phyloP scores from a whole-genome alignment of 2,888 invertebrate species.

The Panorpa germanica region DNA sequence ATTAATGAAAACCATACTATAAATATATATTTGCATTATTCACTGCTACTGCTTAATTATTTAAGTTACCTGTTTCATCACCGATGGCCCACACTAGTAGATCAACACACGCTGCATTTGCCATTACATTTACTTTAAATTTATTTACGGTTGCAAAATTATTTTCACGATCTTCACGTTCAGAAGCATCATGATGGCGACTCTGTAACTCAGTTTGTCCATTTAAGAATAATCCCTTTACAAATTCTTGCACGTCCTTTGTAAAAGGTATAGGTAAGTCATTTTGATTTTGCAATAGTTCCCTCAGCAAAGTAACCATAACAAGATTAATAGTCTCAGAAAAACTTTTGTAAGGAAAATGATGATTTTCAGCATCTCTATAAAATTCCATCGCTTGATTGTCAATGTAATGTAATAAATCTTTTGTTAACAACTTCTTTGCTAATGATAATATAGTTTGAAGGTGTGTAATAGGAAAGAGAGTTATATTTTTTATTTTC shows the following conservation, averaged over 20 bases:
- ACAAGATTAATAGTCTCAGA: constrained; percentile 89
- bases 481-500: constrained; percentile 41
- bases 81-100: constrained; percentile 94
- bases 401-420: constrained; percentile 62
- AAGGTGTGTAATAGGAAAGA: constrained; percentile 59
- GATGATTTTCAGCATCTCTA: constrained; percentile 47
- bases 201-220: constrained; percentile 88
- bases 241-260: constrained; percentile 83
- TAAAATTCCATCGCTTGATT: constrained; percentile 68
- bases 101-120: constrained; percentile 94
- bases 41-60: background rate
- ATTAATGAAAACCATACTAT: constrained; percentile 1
- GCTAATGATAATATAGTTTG: constrained; percentile 62
- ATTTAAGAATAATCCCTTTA: constrained; percentile 71
- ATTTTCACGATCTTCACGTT: constrained; percentile 62
- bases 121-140: constrained; percentile 89
- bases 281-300: constrained; percentile 75
- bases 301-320: constrained; percentile 77
- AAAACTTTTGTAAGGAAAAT: constrained; percentile 85
- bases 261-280: constrained; percentile 81
- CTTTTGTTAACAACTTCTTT: constrained; percentile 72
- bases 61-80: constrained; percentile 71
- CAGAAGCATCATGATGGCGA: constrained; percentile 67
- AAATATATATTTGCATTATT: constrained; percentile 6
- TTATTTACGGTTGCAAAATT: constrained; percentile 70